Conservation (phyloP, 1,140 invertebrate species). For the Archivesica marissinica region DNA sequence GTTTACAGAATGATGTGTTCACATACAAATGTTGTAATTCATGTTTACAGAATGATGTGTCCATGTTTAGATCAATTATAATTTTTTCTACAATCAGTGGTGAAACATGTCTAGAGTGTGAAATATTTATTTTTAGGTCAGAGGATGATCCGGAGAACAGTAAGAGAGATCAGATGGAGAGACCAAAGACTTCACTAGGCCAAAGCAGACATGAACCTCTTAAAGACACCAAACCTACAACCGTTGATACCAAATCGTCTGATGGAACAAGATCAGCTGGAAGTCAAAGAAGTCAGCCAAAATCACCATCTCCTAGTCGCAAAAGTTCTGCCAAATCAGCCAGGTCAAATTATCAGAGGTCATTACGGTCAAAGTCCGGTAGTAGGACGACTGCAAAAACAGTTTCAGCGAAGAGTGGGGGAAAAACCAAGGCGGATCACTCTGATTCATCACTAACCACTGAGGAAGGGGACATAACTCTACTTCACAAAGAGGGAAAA, state of each 20-base stretch:
- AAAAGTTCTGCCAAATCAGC: conserved; percentile 28
- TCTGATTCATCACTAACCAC: background rate
- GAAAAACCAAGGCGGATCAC: conserved; percentile 2
- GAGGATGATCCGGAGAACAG: background rate
- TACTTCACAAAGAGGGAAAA: conserved; percentile 40
- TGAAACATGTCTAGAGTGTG: no score
- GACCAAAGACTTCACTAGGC: conserved; percentile 39
- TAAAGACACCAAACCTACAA: background rate
- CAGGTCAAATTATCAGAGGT: conserved; percentile 20
- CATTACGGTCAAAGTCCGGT: conserved; percentile 30
- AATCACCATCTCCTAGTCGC: conserved; percentile 48
- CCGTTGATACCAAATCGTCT: background rate
- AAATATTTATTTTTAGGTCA: no score
- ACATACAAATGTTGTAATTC: no score
- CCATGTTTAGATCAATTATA: no score
- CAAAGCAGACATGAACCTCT: background rate
- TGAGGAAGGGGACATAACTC: background rate
- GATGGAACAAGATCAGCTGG: background rate
- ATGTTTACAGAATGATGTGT: no score
- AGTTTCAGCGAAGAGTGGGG: conserved; percentile 3
- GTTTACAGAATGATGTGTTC: no score
- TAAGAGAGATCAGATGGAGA: conserved; percentile 7
- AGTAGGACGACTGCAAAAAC: conserved; percentile 49
- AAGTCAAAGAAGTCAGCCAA: background rate
- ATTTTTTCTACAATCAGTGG: no score